Conservation (phyloP, 2,888 invertebrate genomes). For the Perizoma flavofasciatum region DNA sequence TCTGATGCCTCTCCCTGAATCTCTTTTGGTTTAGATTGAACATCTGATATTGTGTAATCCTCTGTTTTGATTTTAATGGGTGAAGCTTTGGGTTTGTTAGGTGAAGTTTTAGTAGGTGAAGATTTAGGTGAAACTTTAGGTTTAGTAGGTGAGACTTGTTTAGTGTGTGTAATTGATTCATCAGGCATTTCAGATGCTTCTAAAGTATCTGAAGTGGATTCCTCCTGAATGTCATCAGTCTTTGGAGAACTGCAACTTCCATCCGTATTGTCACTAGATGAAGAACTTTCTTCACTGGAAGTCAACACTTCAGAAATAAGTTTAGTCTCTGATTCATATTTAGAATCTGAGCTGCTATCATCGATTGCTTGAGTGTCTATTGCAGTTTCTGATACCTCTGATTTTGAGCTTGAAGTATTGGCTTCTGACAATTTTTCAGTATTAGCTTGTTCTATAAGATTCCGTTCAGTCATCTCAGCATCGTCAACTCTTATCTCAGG, state of each 20-base stretch:
- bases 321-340: conserved; percentile 67
- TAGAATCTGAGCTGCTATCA: conserved; percentile 72
- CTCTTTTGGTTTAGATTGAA: conserved; percentile 63
- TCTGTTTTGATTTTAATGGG: conserved; percentile 57
- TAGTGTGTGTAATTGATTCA: conserved; percentile 15
- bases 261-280: conserved; percentile 77
- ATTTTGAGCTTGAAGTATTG: conserved; percentile 39
- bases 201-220: conserved; percentile 39
- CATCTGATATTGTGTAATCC: conserved; percentile 74
- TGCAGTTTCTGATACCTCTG: conserved; percentile 42
- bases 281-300: conserved; percentile 77
- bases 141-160: conserved; percentile 39
- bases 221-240: conserved; percentile 58
- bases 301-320: conserved; percentile 66
- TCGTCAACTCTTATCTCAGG: conserved; percentile 76
- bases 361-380: conserved; percentile 53
- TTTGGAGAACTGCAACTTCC: conserved; percentile 77
- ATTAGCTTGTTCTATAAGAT: conserved; percentile 58
- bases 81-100: conserved; percentile 38
- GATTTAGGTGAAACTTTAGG: conserved; percentile 32
- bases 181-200: conserved; percentile 44
- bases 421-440: conserved; percentile 40
- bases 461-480: conserved; percentile 73
- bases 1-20: conserved; percentile 26
- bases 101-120: conserved; percentile 32